Conservation (phyloP, 2,888 invertebrate species). For the Metalampra italica region DNA sequence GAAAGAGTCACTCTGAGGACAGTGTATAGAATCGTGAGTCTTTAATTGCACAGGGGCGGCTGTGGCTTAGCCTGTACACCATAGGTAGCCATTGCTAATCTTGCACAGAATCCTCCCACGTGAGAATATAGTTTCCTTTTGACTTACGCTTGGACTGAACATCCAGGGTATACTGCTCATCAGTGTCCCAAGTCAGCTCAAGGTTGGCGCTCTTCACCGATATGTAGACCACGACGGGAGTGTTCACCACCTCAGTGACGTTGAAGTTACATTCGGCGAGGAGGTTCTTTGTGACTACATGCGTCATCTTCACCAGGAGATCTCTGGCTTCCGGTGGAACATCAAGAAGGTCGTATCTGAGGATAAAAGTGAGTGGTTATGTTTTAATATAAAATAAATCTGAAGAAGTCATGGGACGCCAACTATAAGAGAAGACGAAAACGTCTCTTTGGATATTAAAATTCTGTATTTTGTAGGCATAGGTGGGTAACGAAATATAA, state of each 20-base stretch:
- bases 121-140: too few species aligned
- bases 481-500: background rate
- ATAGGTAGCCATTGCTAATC: too few species aligned
- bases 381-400: too few species aligned
- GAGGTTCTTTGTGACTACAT: slow-evolving; percentile 76
- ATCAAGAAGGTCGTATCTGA: slow-evolving; percentile 73
- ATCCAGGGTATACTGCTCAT: slow-evolving; percentile 83
- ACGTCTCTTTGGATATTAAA: too few species aligned
- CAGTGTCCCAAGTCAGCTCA: slow-evolving; percentile 81
- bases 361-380: slow-evolving; percentile 10
- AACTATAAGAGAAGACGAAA: too few species aligned
- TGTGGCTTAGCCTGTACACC: too few species aligned
- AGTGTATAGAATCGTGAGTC: too few species aligned
- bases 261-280: slow-evolving; percentile 77
- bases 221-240: slow-evolving; percentile 78
- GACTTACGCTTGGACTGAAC: slow-evolving; percentile 75
- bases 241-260: slow-evolving; percentile 56
- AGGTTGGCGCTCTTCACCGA: slow-evolving; percentile 67
- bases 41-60: too few species aligned
- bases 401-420: background rate
- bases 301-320: slow-evolving; percentile 75
- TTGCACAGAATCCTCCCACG: too few species aligned
- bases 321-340: slow-evolving; percentile 63
- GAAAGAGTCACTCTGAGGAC: too few species aligned
- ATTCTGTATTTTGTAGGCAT: background rate